These are phyloP conservation scores for Naja naja DNA, from an alignment of 2,113 vertebrate species.

Conservation along the genomic window DNA sequence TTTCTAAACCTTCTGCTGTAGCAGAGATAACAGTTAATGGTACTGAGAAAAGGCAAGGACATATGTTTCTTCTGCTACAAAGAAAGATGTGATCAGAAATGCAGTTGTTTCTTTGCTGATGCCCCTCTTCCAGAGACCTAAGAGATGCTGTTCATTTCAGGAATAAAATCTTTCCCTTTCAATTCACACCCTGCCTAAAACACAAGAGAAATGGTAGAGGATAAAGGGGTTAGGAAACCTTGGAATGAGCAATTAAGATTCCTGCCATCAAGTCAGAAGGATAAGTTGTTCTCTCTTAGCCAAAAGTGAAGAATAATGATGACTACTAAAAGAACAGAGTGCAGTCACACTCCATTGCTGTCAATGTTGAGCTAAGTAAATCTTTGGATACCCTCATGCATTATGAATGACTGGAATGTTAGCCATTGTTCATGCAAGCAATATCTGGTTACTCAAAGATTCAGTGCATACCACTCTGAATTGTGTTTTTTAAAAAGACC, in stretches of 20 bases:
- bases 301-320: slow-evolving; percentile 19
- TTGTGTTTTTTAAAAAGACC: not conserved
- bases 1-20: not conserved
- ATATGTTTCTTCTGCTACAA: not conserved
- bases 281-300: not conserved
- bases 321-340: slow-evolving; percentile 9
- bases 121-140: not conserved
- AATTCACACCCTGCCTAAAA: slow-evolving; percentile 9
- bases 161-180: slow-evolving; percentile 1
- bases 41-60: not conserved
- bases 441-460: slow-evolving; percentile 31
- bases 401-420: slow-evolving; percentile 33
- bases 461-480: slow-evolving; percentile 9
- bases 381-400: slow-evolving; percentile 21
- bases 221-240: slow-evolving; percentile 2
- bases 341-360: slow-evolving; percentile 23
- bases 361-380: slow-evolving; percentile 24
- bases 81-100: not conserved
- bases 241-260: slow-evolving; percentile 35
- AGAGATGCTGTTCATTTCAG: slow-evolving; percentile 6
- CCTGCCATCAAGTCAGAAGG: slow-evolving; percentile 17
- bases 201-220: slow-evolving; percentile 8
- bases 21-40: not conserved
- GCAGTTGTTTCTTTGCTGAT: not conserved
- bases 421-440: slow-evolving; percentile 26